These are phyloP conservation scores for Cassiopea andromeda DNA, from an alignment of 30 jellyfish, hydroid and myxozoan genomes.

Conservation along the genomic window DNA sequence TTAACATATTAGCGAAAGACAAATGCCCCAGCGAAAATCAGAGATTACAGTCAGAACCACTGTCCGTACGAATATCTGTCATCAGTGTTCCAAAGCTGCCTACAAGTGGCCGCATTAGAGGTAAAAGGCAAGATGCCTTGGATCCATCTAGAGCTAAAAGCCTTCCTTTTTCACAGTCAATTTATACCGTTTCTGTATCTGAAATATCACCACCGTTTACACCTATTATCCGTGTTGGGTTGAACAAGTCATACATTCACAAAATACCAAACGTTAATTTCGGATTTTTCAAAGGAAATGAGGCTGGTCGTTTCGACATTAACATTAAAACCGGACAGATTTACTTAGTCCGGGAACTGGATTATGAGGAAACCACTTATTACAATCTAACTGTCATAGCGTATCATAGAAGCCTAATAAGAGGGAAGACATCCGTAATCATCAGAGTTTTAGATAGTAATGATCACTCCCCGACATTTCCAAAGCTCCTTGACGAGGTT, in stretches of 20 bases:
- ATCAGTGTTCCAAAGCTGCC: conserved; percentile 18
- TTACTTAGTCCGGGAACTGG: conserved; percentile 66
- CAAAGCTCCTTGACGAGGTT: conserved; percentile 25
- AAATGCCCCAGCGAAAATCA: conserved; percentile 38
- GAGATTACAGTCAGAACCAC: conserved; percentile 42
- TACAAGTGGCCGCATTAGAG: conserved; percentile 24
- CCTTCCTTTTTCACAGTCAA: conserved; percentile 20
- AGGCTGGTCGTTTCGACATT: conserved; percentile 72
- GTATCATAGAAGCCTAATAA: conserved; percentile 62
- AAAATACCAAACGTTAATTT: conserved; percentile 35
- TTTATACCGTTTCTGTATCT: conserved; percentile 38
- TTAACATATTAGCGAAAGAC: conserved; percentile 70
- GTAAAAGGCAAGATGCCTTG: conserved; percentile 43
- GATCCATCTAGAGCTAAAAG: not conserved
- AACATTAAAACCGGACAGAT: conserved; percentile 79
- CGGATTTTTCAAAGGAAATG: conserved; percentile 78
- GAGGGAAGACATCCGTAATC: conserved; percentile 58
- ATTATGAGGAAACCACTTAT: conserved; percentile 47
- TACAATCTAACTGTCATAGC: conserved; percentile 74
- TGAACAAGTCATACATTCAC: not conserved
- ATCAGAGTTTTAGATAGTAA: conserved; percentile 71
- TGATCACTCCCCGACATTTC: conserved; percentile 77
- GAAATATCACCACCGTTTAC: conserved; percentile 88
- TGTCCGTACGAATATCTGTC: conserved; percentile 56
- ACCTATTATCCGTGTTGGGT: conserved; percentile 55